A percentile compares a stretch with the other conserved stretches of the same genome.
Evolutionary conservation across 1,140 invertebrate genomes (phyloP).

Genomic region (Drosophila repleta): DNA sequence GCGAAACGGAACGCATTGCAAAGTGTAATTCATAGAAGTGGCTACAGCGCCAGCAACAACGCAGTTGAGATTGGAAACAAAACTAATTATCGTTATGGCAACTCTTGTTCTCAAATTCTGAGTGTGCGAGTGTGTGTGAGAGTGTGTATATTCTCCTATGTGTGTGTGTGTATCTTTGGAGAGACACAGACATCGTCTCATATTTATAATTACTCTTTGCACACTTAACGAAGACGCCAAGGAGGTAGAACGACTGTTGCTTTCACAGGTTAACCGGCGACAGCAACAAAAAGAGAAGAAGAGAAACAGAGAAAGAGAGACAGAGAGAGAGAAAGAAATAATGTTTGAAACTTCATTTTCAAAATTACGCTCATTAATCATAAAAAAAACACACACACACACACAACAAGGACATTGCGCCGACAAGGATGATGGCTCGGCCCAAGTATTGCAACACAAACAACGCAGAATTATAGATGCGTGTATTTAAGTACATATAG

Average conservation of each 20-base stretch:
- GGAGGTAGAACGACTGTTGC: constrained; percentile 18
- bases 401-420: constrained; percentile 23
- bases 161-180: constrained; percentile 4
- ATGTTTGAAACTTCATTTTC: constrained; percentile 65
- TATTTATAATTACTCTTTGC: constrained; percentile 78
- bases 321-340: background rate
- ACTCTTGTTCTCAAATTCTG: constrained; percentile 43
- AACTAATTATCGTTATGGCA: constrained; percentile 76
- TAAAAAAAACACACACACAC: constrained; percentile 15
- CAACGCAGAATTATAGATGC: constrained; percentile 36
- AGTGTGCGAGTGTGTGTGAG: background rate
- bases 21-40: constrained; percentile 52
- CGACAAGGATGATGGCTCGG: background rate
- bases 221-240: constrained; percentile 67
- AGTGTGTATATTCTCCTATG: background rate
- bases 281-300: constrained; percentile 1
- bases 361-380: constrained; percentile 71
- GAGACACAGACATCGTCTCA: constrained; percentile 29
- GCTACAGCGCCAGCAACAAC: constrained; percentile 19
- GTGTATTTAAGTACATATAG: constrained; percentile 4
- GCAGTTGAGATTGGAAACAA: constrained; percentile 64
- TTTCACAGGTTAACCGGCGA: constrained; percentile 3
- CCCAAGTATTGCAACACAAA: background rate
- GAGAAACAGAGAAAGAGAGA: no score
- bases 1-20: constrained; percentile 32